These are phyloP conservation scores for Martes martes DNA, from an alignment of 2,113 vertebrate genomes.

Conservation along the genomic window DNA sequence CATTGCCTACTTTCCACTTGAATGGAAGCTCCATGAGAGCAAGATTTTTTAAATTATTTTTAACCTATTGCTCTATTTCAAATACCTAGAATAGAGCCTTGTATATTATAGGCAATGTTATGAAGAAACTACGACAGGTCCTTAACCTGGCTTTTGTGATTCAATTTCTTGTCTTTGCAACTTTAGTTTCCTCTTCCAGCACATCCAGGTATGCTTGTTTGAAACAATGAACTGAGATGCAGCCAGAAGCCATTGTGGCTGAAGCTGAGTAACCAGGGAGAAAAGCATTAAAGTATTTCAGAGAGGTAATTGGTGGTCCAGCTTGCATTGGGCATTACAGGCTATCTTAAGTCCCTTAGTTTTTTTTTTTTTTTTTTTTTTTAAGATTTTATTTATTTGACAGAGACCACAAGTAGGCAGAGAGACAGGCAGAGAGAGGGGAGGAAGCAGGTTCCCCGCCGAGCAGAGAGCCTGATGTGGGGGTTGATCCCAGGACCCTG, in stretches of 20 bases:
- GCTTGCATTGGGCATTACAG: not conserved
- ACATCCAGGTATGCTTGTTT: not conserved
- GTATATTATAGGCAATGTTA: not conserved
- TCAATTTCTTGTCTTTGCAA: not conserved
- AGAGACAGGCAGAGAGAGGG: no score
- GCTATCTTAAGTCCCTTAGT: not conserved
- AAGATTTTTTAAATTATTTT: not conserved
- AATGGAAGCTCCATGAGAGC: not conserved
- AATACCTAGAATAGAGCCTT: not conserved
- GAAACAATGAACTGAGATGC: not conserved
- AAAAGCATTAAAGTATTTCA: not conserved
- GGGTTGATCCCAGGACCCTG: no score
- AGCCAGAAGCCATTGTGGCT: not conserved
- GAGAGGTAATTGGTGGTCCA: not conserved
- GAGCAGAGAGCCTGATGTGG: no score
- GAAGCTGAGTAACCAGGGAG: not conserved
- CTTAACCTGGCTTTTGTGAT: not conserved
- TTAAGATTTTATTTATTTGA: not conserved
- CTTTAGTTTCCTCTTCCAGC: not conserved
- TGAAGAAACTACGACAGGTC: not conserved
- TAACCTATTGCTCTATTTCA: not conserved
- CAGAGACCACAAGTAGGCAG: no score
- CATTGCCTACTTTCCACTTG: not conserved
- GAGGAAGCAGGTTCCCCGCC: no score
- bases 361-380: not conserved